A percentile compares a stretch with the other conserved stretches of the same genome.
phyloP scores from a whole-genome alignment of 2,797 vertebrate genomes.

The Channallabes apus region DNA sequence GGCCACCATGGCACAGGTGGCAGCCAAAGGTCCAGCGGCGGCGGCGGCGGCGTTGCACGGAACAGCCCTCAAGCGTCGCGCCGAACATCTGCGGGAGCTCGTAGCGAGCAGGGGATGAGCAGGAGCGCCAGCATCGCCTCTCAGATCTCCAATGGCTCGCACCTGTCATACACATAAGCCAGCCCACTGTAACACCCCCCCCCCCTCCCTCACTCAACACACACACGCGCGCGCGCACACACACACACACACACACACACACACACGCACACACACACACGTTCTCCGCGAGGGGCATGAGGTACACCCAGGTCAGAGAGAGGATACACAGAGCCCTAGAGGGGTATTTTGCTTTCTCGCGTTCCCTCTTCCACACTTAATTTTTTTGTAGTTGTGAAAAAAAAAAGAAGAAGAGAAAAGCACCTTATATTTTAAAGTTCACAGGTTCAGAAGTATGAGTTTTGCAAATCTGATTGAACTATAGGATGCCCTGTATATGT shows the following conservation, averaged over 20 bases:
- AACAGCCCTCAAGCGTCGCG: slow-evolving; percentile 97
- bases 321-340: background rate
- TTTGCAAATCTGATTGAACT: background rate
- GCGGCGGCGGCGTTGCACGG: slow-evolving; percentile 88
- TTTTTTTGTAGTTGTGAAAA: slow-evolving; percentile 27
- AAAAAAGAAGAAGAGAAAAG: slow-evolving; percentile 14
- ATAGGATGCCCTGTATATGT: background rate
- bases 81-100: slow-evolving; percentile 95
- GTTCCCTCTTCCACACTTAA: slow-evolving; percentile 33
- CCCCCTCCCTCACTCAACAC: background rate
- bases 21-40: slow-evolving; percentile 85
- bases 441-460: background rate
- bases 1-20: slow-evolving; percentile 89
- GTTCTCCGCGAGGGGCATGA: slow-evolving; percentile 27
- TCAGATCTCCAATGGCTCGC: slow-evolving; percentile 98
- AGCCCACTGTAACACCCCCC: slow-evolving; percentile 25
- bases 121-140: slow-evolving; percentile 99
- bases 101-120: slow-evolving; percentile 97
- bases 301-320: slow-evolving; percentile 26
- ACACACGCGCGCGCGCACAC: slow-evolving; percentile 22
- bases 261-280: slow-evolving; percentile 22
- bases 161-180: slow-evolving; percentile 94
- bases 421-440: slow-evolving; percentile 37
- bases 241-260: slow-evolving; percentile 15
- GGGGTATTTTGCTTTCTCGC: slow-evolving; percentile 19